Base-by-base conservation (phyloP, 2,888 invertebrate species). In the Axea sp. region DNA sequence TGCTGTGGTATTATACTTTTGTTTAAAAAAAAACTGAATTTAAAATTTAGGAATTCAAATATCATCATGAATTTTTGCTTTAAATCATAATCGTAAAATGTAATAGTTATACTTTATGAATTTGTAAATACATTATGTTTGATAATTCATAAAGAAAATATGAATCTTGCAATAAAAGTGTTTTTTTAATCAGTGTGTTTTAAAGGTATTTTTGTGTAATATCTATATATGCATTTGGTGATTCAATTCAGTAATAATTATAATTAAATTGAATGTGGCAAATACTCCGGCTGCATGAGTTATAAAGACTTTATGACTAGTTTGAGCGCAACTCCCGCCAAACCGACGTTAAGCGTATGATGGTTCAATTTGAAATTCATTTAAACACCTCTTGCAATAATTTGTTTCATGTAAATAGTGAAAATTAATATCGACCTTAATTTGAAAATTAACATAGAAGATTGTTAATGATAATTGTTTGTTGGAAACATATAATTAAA, bases 401-500 rank as follows among this genome's bases (percentile, higher is more conserved):
- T 47, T 24, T 60, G 45, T 55, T 41, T 69, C 35, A 53, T 43
- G 26, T 24, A n/a, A 60, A 30, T 22, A 43, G 57, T 17, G 49
- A 33, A 51, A 72, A 43, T 59, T 43, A 49, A 53, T 59, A 65
- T 65, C 41, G 35, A 24, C 43, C 51, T n/a, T 41, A 33, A 35
- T 68, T 59, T 47, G 24, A 51, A 59, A 59, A 37, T 33, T 51
- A 60, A 45, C 43, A 51, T 24, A 43, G 49, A 19, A 59, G 53
- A 47, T 26, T 39, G 45, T 53, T 62, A 60, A 35, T 39, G 62
- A 53, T 17, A 43, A 30, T 22, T 33, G 19, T 62, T 62, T 79
- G 75, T 76, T 74, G 76, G 79, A 76, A 82, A 80, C 80, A 81
- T 80, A 71, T 77, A 80, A 80, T 81, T 82, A 81, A 77, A 78